phyloP scores from a whole-genome alignment of 2,113 vertebrate species.

The Burhinus oedicnemus region DNA sequence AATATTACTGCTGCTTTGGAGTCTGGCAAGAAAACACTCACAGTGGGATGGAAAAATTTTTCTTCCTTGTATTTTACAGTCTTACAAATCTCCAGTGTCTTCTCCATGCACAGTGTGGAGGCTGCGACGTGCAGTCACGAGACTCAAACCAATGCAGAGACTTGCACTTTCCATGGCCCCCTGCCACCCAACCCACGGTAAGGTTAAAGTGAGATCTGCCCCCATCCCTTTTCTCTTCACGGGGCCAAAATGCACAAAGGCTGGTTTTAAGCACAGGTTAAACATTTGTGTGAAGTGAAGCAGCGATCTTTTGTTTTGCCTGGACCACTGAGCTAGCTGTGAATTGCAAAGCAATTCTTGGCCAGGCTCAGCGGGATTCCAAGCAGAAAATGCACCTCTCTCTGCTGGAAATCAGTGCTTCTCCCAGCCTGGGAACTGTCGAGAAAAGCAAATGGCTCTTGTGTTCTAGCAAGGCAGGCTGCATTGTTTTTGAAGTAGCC shows the following conservation, averaged over 20 bases:
- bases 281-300: neutral
- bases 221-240: neutral
- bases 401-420: neutral
- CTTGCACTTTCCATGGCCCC: neutral
- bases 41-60: slow-evolving; percentile 56
- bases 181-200: neutral
- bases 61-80: slow-evolving; percentile 45
- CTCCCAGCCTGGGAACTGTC: neutral
- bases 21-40: slow-evolving; percentile 44
- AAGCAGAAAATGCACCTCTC: neutral
- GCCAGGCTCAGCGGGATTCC: neutral
- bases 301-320: neutral
- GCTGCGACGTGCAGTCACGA: neutral
- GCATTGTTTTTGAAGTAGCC: neutral
- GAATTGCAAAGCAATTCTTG: neutral
- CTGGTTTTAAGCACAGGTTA: neutral
- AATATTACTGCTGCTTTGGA: slow-evolving; percentile 41
- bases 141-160: neutral
- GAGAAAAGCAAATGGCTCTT: neutral
- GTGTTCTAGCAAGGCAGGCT: neutral
- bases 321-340: neutral
- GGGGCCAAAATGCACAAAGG: neutral
- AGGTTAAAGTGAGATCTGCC: neutral
- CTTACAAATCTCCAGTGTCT: slow-evolving; percentile 43
- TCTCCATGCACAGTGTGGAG: neutral